Evolutionary conservation across 1,140 invertebrate species (phyloP).

Genomic region (Dinoponera quadriceps): DNA sequence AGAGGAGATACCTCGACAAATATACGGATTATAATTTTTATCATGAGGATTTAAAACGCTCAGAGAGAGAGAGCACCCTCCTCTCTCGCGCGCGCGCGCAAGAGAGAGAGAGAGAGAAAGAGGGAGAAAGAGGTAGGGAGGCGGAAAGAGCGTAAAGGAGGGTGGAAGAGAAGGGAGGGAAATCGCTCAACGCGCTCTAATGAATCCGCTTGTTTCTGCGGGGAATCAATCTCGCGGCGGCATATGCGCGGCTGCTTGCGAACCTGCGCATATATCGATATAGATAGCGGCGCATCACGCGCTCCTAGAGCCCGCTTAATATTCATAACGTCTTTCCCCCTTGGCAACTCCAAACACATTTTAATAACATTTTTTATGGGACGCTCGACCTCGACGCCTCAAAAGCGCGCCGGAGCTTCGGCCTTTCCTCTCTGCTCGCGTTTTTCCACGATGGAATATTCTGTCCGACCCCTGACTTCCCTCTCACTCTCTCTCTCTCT

Average conservation of each 20-base stretch:
- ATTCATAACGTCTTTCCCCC: slow-evolving; percentile 74
- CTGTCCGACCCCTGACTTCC: slow-evolving; percentile 39
- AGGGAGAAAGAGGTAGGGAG: not conserved
- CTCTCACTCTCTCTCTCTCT: no score
- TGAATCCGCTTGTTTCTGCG: slow-evolving; percentile 53
- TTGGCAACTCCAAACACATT: slow-evolving; percentile 70
- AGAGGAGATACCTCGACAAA: slow-evolving; percentile 11
- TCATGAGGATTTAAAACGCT: slow-evolving; percentile 11
- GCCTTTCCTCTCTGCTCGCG: slow-evolving; percentile 13
- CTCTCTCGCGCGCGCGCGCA: not conserved
- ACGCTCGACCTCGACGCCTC: slow-evolving; percentile 50
- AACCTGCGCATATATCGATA: slow-evolving; percentile 51
- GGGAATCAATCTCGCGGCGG: slow-evolving; percentile 69
- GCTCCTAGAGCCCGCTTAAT: slow-evolving; percentile 66
- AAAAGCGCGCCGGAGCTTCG: slow-evolving; percentile 61
- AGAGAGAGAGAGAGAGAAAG: not conserved
- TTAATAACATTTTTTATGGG: slow-evolving; percentile 75
- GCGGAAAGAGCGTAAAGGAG: no score
- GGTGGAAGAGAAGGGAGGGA: not conserved
- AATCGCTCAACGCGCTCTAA: slow-evolving; percentile 46
- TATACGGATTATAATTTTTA: slow-evolving; percentile 31
- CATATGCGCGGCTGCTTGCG: slow-evolving; percentile 59
- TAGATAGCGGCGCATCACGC: slow-evolving; percentile 34
- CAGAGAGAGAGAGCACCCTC: not conserved
- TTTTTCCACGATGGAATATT: slow-evolving; percentile 68